Evolutionary conservation across 2,888 invertebrate species (phyloP).

Genomic region (Meta bourneti): DNA sequence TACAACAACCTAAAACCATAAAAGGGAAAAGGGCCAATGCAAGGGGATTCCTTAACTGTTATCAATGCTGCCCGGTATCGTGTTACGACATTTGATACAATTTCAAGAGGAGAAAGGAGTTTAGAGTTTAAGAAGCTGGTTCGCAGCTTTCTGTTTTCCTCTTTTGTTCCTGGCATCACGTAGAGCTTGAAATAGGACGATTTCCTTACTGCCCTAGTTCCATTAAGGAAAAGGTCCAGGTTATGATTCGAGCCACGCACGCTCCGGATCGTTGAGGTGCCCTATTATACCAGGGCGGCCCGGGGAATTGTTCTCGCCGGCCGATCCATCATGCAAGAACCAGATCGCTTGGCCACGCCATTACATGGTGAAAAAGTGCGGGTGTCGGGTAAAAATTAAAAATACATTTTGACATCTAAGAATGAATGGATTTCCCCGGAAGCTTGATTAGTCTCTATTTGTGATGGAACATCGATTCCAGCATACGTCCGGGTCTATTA

Average conservation of each 20-base stretch:
- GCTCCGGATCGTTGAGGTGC: constrained; percentile 38
- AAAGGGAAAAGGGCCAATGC: constrained; percentile 31
- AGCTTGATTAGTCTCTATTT: background rate
- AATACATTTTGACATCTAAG: background rate
- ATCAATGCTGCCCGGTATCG: constrained; percentile 25
- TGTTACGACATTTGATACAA: constrained; percentile 53
- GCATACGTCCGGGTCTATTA: too few species aligned
- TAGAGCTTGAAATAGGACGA: constrained; percentile 50
- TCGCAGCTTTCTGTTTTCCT: constrained; percentile 33
- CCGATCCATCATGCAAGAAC: constrained; percentile 50
- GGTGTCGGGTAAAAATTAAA: background rate
- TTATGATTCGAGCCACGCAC: constrained; percentile 65
- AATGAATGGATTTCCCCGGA: background rate
- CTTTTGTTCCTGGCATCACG: constrained; percentile 37
- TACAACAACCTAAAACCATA: constrained; percentile 39
- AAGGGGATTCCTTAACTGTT: constrained; percentile 38
- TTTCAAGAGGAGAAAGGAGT: constrained; percentile 29
- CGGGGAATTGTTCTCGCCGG: constrained; percentile 27
- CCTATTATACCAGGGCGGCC: constrained; percentile 43
- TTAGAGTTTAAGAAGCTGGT: constrained; percentile 49
- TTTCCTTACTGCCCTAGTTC: constrained; percentile 53
- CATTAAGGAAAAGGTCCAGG: constrained; percentile 46
- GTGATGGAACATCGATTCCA: too few species aligned
- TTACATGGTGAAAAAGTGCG: constrained; percentile 17
- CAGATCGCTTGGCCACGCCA: constrained; percentile 39